A percentile compares a stretch with the other conserved stretches of the same genome.
These are phyloP conservation scores for Masnerella sp. DNA, from an alignment of 2,888 invertebrate species.

Conservation along the genomic window DNA sequence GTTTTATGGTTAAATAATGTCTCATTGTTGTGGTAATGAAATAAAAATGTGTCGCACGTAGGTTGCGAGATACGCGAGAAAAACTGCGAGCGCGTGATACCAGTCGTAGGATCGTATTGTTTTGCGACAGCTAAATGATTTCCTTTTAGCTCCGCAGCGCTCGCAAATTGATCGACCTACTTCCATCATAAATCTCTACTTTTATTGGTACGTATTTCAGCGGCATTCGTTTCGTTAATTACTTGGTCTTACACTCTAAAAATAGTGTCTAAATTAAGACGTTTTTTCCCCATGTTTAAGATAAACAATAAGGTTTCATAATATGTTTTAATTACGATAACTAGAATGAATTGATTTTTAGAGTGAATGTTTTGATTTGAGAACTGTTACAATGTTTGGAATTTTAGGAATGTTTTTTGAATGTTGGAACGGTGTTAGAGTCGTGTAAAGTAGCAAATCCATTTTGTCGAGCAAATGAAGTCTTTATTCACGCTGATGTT, in stretches of 20 bases:
- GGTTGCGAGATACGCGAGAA: conserved; percentile 46
- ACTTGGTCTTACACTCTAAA: not conserved
- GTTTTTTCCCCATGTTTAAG: too few species aligned
- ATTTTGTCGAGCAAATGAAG: conserved; percentile 47
- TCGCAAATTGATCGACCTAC: conserved; percentile 60
- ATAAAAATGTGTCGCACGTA: conserved; percentile 51
- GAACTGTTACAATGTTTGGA: too few species aligned
- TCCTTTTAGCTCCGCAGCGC: conserved; percentile 43
- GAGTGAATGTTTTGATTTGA: too few species aligned
- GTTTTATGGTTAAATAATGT: conserved; percentile 47
- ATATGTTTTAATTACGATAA: too few species aligned
- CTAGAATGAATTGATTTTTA: too few species aligned
- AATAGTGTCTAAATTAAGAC: not conserved
- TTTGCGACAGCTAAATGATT: conserved; percentile 58
- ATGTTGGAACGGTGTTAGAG: too few species aligned
- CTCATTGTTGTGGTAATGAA: conserved; percentile 53
- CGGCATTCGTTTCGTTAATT: not conserved
- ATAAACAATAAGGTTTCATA: too few species aligned
- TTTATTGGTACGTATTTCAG: conserved; percentile 40
- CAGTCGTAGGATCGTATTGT: conserved; percentile 61
- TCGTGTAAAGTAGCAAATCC: conserved; percentile 4
- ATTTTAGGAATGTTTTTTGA: too few species aligned
- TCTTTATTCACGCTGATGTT: conserved; percentile 26
- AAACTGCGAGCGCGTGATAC: conserved; percentile 34
- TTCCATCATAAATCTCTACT: conserved; percentile 62